These are phyloP conservation scores for Synchiropus splendidus DNA, from an alignment of 2,113 vertebrate genomes.

Conservation along the genomic window DNA sequence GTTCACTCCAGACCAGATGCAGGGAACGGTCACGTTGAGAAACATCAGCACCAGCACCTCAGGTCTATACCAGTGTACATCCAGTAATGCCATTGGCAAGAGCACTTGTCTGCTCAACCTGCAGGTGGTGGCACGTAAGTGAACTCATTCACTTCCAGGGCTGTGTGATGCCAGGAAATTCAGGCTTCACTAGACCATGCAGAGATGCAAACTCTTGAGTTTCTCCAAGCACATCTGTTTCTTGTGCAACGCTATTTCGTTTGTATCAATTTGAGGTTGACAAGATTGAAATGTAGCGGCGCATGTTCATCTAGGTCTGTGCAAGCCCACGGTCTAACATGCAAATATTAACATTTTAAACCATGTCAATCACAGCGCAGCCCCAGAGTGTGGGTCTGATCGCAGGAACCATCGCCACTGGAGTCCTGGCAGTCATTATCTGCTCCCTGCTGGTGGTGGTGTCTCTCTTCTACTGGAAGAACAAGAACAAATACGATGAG, in stretches of 20 bases:
- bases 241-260: no score
- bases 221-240: no score
- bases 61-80: constrained; percentile 91
- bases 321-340: no score
- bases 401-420: constrained; percentile 82
- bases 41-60: constrained; percentile 90
- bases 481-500: constrained; percentile 93
- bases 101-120: constrained; percentile 92
- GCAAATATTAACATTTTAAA: background rate
- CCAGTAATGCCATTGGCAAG: constrained; percentile 88
- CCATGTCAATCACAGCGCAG: constrained; percentile 68
- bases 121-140: constrained; percentile 92
- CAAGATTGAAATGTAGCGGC: background rate
- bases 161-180: no score
- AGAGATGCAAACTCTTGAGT: no score
- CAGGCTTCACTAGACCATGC: no score
- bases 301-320: no score
- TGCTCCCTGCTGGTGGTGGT: constrained; percentile 80
- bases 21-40: constrained; percentile 86
- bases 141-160: no score
- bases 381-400: constrained; percentile 84
- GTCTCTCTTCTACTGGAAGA: constrained; percentile 91
- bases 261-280: no score
- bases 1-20: constrained; percentile 82
- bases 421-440: constrained; percentile 75